Base-by-base conservation (phyloP, 2,797 vertebrate species). In the Anguilla megastoma region DNA sequence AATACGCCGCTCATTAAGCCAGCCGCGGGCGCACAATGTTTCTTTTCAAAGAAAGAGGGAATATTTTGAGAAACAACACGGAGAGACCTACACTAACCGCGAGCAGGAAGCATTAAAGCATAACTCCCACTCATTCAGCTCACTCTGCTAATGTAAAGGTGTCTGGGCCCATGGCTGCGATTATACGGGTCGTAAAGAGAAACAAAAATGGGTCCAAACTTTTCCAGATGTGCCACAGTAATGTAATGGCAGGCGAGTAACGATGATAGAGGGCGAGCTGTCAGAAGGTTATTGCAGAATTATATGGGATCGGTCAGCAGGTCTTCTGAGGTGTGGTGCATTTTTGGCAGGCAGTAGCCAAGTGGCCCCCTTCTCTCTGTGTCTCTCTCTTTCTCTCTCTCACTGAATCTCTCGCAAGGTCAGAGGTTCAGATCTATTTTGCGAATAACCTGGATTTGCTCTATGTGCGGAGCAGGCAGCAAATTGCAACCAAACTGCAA, bases 161-260 rank as follows among this genome's bases (percentile, higher is more conserved):
- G 92, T 94, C 93, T 94, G 90, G 91, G 91, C 89, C 91, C 87
- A 90, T 88, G 89, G 92, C 91, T 87, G 87, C 93, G 93, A 95
- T 96, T 95, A 93, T 36, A 86, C 91, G 21, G 90, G 91, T 86
- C 82, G 41, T 54, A 85, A 86, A 90, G 93, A 93, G 93, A 95
- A 93, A 90, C 16, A 33, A 7, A 54, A 84, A 56, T 45, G 24
- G 87, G 90, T 89, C 74, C 90, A 93, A 95, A 95, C 92, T 91
- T 93, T 96, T 95, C 95, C 96, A 96, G 95, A 96, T 96, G 96
- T 95, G 85, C 88, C 90, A 92, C 88, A 89, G 93, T 93, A 95
- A 94, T 90, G 91, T 89, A 94, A 94, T 92, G 88, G 87, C 86
- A 88, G 89, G 90, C 80, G 91, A 93, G 92, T 91, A 91, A 90